phyloP scores from a whole-genome alignment of 2,888 invertebrate genomes.

The Microctonus brassicae region DNA sequence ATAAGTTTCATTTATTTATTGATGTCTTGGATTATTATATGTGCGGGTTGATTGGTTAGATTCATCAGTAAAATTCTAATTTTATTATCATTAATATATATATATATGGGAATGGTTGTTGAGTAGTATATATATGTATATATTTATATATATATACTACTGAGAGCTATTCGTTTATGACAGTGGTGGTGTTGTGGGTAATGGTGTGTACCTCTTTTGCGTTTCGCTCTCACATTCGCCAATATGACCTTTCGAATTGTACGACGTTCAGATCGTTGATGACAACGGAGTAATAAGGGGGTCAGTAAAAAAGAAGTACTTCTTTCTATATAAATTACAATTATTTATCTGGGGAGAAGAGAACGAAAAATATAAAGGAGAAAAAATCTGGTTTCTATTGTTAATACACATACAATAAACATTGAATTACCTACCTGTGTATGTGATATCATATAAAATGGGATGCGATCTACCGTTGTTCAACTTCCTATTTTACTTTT shows the following conservation, averaged over 20 bases:
- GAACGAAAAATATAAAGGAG: too few species aligned
- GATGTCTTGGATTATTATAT: neutral
- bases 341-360: too few species aligned
- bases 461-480: slow-evolving; percentile 36
- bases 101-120: neutral
- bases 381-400: slow-evolving; percentile 44
- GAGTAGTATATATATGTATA: neutral
- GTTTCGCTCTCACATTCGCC: slow-evolving; percentile 42
- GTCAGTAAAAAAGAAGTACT: slow-evolving; percentile 16
- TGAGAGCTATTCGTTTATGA: slow-evolving; percentile 42
- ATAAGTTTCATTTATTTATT: neutral
- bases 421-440: slow-evolving; percentile 33
- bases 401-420: too few species aligned
- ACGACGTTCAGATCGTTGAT: slow-evolving; percentile 27
- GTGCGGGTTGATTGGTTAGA: neutral
- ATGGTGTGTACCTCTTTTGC: slow-evolving; percentile 38
- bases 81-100: neutral
- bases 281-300: slow-evolving; percentile 10
- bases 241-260: slow-evolving; percentile 51
- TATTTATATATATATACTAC: too few species aligned
- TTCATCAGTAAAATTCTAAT: slow-evolving; percentile 1
- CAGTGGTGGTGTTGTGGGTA: neutral
- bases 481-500: slow-evolving; percentile 24
- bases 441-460: slow-evolving; percentile 30
- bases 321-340: too few species aligned